Evolutionary conservation across 2,113 vertebrate species (phyloP).

Genomic region (Urocolius indicus): DNA sequence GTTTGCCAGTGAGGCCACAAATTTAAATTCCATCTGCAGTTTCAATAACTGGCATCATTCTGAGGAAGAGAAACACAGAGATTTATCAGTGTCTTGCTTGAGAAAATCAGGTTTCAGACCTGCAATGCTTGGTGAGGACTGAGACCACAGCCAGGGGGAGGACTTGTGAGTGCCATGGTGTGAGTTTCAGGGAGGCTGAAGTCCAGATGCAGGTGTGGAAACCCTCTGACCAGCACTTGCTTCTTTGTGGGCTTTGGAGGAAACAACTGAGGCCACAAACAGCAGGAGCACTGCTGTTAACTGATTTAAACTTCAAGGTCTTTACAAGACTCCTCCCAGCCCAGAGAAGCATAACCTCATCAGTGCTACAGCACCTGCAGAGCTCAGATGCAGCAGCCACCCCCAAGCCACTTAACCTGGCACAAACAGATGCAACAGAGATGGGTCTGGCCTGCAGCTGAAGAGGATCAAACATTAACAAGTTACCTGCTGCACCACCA

Average conservation of each 20-base stretch:
- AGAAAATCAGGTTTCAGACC: background rate
- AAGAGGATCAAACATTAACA: background rate
- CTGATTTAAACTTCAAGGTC: background rate
- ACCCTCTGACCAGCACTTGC: background rate
- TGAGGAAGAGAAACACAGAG: background rate
- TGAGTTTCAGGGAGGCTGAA: background rate
- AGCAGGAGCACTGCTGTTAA: background rate
- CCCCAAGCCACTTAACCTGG: background rate
- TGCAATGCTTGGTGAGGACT: background rate
- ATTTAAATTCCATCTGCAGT: background rate
- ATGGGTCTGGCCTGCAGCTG: background rate
- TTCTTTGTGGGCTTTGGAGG: background rate
- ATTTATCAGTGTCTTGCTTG: background rate
- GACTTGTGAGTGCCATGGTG: background rate
- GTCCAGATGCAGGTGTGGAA: background rate
- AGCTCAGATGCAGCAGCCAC: background rate
- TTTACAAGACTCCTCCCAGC: background rate
- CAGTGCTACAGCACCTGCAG: background rate
- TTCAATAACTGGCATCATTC: background rate
- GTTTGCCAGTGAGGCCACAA: background rate
- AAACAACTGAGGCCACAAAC: background rate
- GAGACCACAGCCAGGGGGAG: background rate
- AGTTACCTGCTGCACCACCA: background rate
- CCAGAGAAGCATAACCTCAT: fast-evolving
- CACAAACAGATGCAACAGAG: fast-evolving